Base-by-base conservation (phyloP, 2,888 invertebrate species). In the Pollenia angustigena region DNA sequence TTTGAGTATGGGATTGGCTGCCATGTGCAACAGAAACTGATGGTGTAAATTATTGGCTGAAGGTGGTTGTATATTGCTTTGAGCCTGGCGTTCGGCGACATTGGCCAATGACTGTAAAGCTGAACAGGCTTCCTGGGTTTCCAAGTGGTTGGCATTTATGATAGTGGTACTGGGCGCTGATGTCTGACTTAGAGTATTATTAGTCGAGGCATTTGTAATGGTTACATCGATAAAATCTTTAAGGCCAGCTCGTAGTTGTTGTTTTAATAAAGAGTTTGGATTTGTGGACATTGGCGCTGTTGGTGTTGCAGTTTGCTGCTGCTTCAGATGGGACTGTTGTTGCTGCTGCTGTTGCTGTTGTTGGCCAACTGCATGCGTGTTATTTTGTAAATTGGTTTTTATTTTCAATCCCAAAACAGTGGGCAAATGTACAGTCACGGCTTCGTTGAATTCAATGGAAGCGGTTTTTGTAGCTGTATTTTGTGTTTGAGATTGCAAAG, bases 1-100 rank as follows among this genome's bases (percentile, higher is more conserved):
- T 58, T 90, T 89, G 10, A 91, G 83, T 79, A 92, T 89, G 8
- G 92, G 90, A 89, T 90, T 90, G 46, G 91, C 91, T 4, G 92
- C 92, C 91, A 93, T 92, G 71, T 93, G 93, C 87, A 93, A 85
- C 40, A 93, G 88, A 81, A 92, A 90, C 81, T 93, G 92, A 84
- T 92, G 93, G 82, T 92, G 93, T 42, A 93, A 85, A 85, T 90
- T 91, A 81, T 90, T 91, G 12, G 89, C 89, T 46, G 90, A 89
- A 3, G 91, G 90, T 48, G 89, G 90, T 84, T 90, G 89, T 86
- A 90, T 89, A 18, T 88, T 87, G 52, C 48, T 66, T 79, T 79
- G 84, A 6, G 88, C 88, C 62, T 92, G 92, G 14, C 91, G 91
- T 71, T 92, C 92, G 6, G 92, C 92, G 0, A 90, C 91, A 87